These are phyloP conservation scores for Xiphias gladius DNA, from an alignment of 2,113 vertebrate genomes.

Conservation along the genomic window DNA sequence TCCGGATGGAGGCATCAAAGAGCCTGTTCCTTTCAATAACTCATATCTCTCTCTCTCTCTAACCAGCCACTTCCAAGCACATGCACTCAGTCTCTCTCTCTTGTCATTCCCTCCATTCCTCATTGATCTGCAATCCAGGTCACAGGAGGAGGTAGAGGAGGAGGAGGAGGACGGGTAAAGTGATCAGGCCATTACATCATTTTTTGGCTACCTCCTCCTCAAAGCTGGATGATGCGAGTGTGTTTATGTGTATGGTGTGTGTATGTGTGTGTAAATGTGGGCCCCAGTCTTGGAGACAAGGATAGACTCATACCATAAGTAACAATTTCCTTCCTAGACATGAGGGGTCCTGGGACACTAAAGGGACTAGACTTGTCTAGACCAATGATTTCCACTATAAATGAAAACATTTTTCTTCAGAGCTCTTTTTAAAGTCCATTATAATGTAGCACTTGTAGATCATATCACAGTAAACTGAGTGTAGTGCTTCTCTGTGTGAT, in stretches of 20 bases:
- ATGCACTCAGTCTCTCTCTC: slow-evolving; percentile 3
- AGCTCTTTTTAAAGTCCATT: not conserved
- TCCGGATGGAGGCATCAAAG: slow-evolving; percentile 55
- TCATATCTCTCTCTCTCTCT: slow-evolving; percentile 36
- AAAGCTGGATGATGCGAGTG: slow-evolving; percentile 46
- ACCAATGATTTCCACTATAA: slow-evolving; percentile 69
- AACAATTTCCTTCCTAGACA: slow-evolving; percentile 72
- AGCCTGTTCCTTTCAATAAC: slow-evolving; percentile 48
- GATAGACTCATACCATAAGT: slow-evolving; percentile 57
- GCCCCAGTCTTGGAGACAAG: slow-evolving; percentile 25
- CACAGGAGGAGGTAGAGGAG: slow-evolving; percentile 28
- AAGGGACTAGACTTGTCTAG: slow-evolving; percentile 66
- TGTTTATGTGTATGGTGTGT: slow-evolving; percentile 46
- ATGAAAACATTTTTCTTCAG: slow-evolving; percentile 53
- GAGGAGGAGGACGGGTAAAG: slow-evolving; percentile 70
- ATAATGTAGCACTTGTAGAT: slow-evolving; percentile 2
- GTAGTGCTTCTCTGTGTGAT: slow-evolving; percentile 3
- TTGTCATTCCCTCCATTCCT: slow-evolving; percentile 80
- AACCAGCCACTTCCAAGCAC: slow-evolving; percentile 23
- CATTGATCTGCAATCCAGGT: slow-evolving; percentile 73
- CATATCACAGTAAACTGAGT: slow-evolving; percentile 2
- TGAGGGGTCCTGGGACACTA: slow-evolving; percentile 65
- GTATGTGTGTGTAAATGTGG: slow-evolving; percentile 32
- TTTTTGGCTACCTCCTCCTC: slow-evolving; percentile 64
- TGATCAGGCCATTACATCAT: slow-evolving; percentile 82